Evolutionary conservation across 2,113 vertebrate species (phyloP).

Genomic region (Riparia riparia): DNA sequence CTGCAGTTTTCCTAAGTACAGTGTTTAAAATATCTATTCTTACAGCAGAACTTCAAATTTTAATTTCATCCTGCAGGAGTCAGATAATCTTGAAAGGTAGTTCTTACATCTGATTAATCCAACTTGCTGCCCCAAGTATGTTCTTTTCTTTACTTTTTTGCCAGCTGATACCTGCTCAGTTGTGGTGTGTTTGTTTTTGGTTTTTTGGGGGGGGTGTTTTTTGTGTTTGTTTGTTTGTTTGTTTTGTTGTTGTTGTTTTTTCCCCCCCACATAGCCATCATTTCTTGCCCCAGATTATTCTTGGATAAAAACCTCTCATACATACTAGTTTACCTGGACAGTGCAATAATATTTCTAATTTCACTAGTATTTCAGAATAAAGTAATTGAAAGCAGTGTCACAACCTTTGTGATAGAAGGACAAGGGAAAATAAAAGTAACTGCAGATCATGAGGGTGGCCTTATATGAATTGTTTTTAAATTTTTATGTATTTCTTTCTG

Average conservation of each 20-base stretch:
- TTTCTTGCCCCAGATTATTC: background rate
- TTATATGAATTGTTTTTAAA: background rate
- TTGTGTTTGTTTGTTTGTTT: too few relatives aligned
- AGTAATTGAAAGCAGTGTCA: background rate
- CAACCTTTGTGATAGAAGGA: background rate
- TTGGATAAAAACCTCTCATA: background rate
- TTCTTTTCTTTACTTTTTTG: background rate
- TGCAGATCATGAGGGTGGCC: background rate
- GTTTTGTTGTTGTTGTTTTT: too few relatives aligned
- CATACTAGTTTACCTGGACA: background rate
- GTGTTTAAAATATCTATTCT: background rate
- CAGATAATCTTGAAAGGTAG: background rate
- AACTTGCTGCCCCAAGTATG: background rate
- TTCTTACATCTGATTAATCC: background rate
- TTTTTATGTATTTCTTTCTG: background rate
- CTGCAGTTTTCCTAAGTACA: background rate
- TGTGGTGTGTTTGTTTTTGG: too few relatives aligned
- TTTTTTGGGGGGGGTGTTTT: too few relatives aligned
- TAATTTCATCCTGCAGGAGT: background rate
- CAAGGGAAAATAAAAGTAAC: background rate
- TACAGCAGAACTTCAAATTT: background rate
- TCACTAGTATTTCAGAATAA: background rate
- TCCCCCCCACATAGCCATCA: background rate
- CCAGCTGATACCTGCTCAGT: background rate
- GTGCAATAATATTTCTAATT: background rate